A percentile compares a stretch with the other conserved stretches of the same genome.
These are phyloP conservation scores for Bombus cullumanus DNA, from an alignment of 1,140 invertebrate genomes.

Conservation along the genomic window DNA sequence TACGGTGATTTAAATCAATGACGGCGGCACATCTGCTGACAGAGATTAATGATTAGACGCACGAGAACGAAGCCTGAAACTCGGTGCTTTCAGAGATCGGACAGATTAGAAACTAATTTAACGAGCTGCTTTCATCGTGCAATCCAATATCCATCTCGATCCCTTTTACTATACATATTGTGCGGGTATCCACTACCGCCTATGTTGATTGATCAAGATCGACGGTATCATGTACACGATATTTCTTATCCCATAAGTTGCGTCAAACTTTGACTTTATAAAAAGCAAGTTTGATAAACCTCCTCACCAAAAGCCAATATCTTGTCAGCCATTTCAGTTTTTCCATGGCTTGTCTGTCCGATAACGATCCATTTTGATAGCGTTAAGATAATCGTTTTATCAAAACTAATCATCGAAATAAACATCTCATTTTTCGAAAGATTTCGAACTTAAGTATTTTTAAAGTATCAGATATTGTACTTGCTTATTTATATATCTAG, in stretches of 20 bases:
- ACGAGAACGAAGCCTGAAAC: conserved; percentile 68
- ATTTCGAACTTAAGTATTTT: too few species aligned
- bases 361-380: too few species aligned
- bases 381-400: too few species aligned
- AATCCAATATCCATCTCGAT: conserved; percentile 70
- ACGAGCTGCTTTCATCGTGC: conserved; percentile 73
- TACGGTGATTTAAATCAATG: conserved; percentile 77
- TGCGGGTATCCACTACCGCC: conserved; percentile 62
- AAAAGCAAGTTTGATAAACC: too few species aligned
- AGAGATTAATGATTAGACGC: conserved; percentile 75
- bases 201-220: conserved; percentile 69
- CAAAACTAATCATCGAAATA: too few species aligned
- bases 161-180: conserved; percentile 54
- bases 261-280: too few species aligned
- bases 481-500: neutral
- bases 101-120: conserved; percentile 76
- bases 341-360: too few species aligned
- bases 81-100: conserved; percentile 69
- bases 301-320: too few species aligned
- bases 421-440: too few species aligned
- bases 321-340: too few species aligned
- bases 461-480: too few species aligned
- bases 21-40: conserved; percentile 73
- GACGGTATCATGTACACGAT: conserved; percentile 39
- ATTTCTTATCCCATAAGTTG: conserved; percentile 30